A percentile compares a stretch with the other conserved stretches of the same genome.
Conservation (phyloP, 2,888 invertebrate species). For the Galerucella calmariensis region DNA sequence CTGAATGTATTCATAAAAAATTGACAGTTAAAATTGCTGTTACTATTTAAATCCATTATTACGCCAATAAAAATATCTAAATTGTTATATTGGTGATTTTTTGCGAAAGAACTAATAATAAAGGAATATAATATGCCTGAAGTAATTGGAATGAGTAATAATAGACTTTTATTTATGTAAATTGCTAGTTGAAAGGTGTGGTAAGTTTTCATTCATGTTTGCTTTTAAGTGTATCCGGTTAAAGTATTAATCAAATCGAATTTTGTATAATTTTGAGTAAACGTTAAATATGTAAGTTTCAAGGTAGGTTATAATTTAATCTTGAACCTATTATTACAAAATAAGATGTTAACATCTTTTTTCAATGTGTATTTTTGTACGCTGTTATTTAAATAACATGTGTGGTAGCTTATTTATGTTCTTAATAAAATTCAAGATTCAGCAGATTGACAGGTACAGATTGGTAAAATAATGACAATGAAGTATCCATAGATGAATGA, state of each 20-base stretch:
- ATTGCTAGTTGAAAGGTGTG: not conserved
- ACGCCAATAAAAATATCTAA: too few relatives aligned
- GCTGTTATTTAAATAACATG: too few relatives aligned
- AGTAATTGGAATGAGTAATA: constrained; percentile 2
- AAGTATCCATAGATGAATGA: too few relatives aligned
- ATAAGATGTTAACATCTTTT: not conserved
- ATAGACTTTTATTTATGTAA: not conserved
- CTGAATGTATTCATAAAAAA: too few relatives aligned
- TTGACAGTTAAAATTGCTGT: too few relatives aligned
- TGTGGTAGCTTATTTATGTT: too few relatives aligned
- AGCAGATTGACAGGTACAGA: too few relatives aligned
- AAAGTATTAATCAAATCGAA: not conserved
- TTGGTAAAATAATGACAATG: too few relatives aligned
- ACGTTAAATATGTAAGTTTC: not conserved
- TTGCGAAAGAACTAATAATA: not conserved
- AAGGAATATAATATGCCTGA: not conserved
- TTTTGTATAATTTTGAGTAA: not conserved
- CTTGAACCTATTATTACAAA: not conserved
- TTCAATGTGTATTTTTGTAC: not conserved
- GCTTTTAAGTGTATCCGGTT: not conserved
- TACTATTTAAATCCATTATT: too few relatives aligned
- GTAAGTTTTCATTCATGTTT: constrained; percentile 5
- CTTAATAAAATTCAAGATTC: too few relatives aligned
- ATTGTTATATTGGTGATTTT: too few relatives aligned
- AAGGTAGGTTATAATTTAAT: not conserved